Conservation (phyloP, 2,113 vertebrate species). For the Notothenia coriiceps region DNA sequence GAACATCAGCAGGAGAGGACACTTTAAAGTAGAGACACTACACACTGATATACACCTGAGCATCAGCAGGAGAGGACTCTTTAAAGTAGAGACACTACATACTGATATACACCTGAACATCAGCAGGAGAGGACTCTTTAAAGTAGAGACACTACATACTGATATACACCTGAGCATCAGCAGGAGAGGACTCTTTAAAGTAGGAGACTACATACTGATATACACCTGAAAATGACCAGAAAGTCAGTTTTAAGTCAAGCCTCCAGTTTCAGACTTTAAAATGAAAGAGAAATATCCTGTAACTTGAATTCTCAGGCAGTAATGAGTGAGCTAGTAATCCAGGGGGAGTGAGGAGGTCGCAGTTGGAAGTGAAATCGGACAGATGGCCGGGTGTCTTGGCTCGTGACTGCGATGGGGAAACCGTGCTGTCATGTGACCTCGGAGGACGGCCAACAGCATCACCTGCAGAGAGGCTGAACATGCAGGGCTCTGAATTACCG, state of each 20-base stretch:
- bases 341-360: constrained; percentile 60
- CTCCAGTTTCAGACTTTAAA: constrained; percentile 2
- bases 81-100: no score
- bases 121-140: no score
- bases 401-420: constrained; percentile 70
- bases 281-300: constrained; percentile 30
- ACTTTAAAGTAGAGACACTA: no score
- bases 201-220: no score
- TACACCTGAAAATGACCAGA: no score
- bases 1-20: no score
- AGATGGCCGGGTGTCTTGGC: constrained; percentile 80
- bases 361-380: constrained; percentile 72
- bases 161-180: no score
- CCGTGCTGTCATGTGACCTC: constrained; percentile 67
- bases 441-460: constrained; percentile 41
- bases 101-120: no score
- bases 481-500: not conserved
- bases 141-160: no score
- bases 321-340: constrained; percentile 50
- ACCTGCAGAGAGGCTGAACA: constrained; percentile 66
- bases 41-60: no score
- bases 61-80: no score
- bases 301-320: constrained; percentile 25
- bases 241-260: not conserved
- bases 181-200: no score